Evolutionary conservation across 2,888 invertebrate genomes (phyloP), one percentile per base, ranked within the genome.

Genomic region (Phragmatobia fuliginosa): DNA sequence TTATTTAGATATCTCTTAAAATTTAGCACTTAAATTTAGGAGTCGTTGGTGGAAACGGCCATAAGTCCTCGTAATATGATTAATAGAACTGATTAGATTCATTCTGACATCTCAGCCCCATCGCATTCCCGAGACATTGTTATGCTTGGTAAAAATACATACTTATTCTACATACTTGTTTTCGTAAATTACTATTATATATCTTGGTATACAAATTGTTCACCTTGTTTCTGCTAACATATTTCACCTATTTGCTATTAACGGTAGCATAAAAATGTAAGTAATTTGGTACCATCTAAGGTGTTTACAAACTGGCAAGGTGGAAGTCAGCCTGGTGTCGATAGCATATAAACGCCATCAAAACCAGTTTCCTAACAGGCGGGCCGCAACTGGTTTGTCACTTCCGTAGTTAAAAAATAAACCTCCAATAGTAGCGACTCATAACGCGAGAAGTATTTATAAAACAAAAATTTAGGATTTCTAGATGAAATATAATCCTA

Each of bases 321-420:
- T 52, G 52, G 52, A 52, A 52, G 52, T 52, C 25, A 52, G 25
- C 52, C 52, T 52, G 52, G 52, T 52, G 52, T 52, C 52, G 52
- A 52, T 52, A 52, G 25, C 52, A 11, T 52, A 52, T 52, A 3
- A 25, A 52, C 52, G 52, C 52, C 25, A 49, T 49, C 25, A 25
- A 52, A 52, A 52, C n/a, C 10, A 8, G 52, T n/a, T 52, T 52
- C 11, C n/a, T 49, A 49, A 49, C 45, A 5, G 45, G 45, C 45
- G n/a, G 45, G 45, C 45, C 45, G 45, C 45, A 49, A 52, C 52
- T 52, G n/a, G 33, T 65, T 41, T 25, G 25, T 28, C n/a, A 18
- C 58, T 21, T 56, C 63, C 45, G 52, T 59, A 78, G 56, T 67
- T 72, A 67, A 70, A 71, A 58, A 41, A 76, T 71, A n/a, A 66